Conservation (phyloP, 2,888 invertebrate genomes). For the Rhopalosiphum nymphaeae region DNA sequence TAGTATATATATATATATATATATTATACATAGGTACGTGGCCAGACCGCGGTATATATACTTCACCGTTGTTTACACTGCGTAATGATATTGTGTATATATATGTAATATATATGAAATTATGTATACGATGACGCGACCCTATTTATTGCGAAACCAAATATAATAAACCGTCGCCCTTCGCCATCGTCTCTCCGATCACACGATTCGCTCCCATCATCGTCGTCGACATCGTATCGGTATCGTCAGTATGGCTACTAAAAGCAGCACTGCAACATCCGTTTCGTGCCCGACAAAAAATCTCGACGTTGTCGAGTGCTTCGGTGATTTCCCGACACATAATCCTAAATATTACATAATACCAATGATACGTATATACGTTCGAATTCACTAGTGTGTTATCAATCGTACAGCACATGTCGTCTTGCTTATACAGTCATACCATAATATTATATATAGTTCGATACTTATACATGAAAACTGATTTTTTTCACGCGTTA, state of each 20-base stretch:
- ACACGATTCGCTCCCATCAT: not conserved
- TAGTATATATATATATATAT: not conserved
- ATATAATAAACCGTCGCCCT: not conserved
- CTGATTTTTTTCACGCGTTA: not conserved
- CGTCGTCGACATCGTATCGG: not conserved
- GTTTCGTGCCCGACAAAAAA: not conserved
- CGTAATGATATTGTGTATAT: not conserved
- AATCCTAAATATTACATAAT: too few relatives aligned
- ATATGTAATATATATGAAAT: not conserved
- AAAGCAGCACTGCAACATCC: not conserved
- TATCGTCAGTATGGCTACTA: not conserved
- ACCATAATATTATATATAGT: not conserved
- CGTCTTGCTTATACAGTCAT: too few relatives aligned
- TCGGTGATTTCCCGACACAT: not conserved
- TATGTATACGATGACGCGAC: not conserved
- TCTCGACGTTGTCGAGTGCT: not conserved
- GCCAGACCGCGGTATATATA: not conserved
- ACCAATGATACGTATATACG: too few relatives aligned
- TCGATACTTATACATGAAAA: not conserved
- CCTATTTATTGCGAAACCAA: constrained; percentile 5
- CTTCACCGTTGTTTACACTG: not conserved
- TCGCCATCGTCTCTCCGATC: not conserved
- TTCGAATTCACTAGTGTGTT: too few relatives aligned
- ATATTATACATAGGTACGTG: not conserved
- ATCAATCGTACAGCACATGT: too few relatives aligned